phyloP scores from a whole-genome alignment of 2,888 invertebrate species.

The Carterocephalus palaemon region DNA sequence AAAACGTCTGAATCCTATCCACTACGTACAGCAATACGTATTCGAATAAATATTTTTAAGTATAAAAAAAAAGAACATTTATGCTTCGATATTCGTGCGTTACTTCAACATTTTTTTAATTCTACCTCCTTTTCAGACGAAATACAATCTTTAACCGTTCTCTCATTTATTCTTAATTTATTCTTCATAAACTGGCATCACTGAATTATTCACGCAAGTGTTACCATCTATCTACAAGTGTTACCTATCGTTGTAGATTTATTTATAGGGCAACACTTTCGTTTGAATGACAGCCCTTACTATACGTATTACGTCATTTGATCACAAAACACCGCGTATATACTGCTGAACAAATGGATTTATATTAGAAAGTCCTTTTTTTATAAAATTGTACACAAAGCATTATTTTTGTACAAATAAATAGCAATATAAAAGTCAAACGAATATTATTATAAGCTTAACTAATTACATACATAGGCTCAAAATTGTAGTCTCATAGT shows the following conservation, averaged over 20 bases:
- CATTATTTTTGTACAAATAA: neutral
- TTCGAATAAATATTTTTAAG: constrained; percentile 71
- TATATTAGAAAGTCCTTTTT: constrained; percentile 3
- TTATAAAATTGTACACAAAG: neutral
- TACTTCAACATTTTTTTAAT: constrained; percentile 32
- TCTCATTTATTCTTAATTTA: neutral
- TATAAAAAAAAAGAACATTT: constrained; percentile 75
- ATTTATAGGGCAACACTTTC: constrained; percentile 33
- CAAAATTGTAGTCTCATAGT: neutral
- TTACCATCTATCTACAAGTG: too few relatives aligned
- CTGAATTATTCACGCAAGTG: constrained; percentile 20
- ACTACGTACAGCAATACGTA: constrained; percentile 60
- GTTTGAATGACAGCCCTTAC: constrained; percentile 37
- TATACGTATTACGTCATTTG: constrained; percentile 32
- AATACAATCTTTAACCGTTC: neutral
- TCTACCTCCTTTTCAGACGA: constrained; percentile 7
- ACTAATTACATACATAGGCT: neutral
- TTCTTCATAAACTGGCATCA: constrained; percentile 19
- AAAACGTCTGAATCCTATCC: constrained; percentile 31
- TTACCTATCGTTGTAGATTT: constrained; percentile 35
- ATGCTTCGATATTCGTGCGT: constrained; percentile 62
- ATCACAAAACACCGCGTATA: constrained; percentile 30
- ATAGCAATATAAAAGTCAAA: neutral
- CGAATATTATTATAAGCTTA: neutral
- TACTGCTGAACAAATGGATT: constrained; percentile 20